Evolutionary conservation across 2,888 invertebrate species (phyloP), one percentile per base, ranked within the genome.

Genomic region (Drosophila subsilvestris): DNA sequence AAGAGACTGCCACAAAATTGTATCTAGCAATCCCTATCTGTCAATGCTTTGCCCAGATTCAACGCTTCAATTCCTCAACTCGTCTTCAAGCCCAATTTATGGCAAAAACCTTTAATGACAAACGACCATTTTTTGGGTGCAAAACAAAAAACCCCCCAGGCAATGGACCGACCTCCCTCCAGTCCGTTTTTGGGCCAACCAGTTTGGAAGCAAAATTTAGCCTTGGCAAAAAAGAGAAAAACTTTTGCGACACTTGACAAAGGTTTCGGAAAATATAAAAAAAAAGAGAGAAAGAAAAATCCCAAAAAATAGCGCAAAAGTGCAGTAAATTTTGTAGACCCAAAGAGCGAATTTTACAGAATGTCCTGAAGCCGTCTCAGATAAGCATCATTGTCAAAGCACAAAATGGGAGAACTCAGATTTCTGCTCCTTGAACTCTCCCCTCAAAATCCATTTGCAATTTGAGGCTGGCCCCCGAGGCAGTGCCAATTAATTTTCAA

Each of bases 401-500:
- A n/a, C 37, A 37, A 37, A 27, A n/a, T 37, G 37, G 37, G n/a
- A 37, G 14, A 48, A 29, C 32, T 27, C 17, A 20, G 25, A 47
- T 43, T 47, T 48, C 53, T 12, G 20, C 17, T 44, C 14, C 32
- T 49, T 6, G 27, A 22, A 37, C 49, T 59, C 37, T 29, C 29
- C 14, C 29, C 14, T 51, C 14, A 27, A 60, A 75, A 53, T 53
- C 43, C 37, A 47, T 48, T 44, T 57, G 9, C 48, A 27, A 14
- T 22, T 43, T n/a, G 18, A 56, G 32, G 17, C 58, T 44, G 32
- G 37, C 50, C 53, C 53, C 29, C 42, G 44, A 49, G 77, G 66
- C 63, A 70, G 53, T 79, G 70, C 68, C 88, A 89, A 89, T 86
- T 85, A 83, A 80, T 86, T 85, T 80, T 69, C 60, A 68, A 56